Evolutionary conservation across 2,797 vertebrate genomes (phyloP).

Genomic region (Crocidura indochinensis): DNA sequence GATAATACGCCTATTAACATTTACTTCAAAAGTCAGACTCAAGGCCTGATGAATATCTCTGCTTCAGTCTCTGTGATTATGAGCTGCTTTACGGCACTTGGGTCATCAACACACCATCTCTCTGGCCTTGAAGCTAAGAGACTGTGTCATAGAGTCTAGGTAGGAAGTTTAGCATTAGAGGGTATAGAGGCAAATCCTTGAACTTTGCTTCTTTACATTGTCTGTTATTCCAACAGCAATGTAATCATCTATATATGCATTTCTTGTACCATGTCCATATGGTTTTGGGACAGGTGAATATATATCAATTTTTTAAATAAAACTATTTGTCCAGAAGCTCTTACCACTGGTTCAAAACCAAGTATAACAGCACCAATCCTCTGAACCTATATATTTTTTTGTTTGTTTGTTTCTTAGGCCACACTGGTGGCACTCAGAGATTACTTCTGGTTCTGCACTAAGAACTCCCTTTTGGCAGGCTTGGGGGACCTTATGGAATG

Average conservation of each 20-base stretch:
- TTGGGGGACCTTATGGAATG: too few species aligned
- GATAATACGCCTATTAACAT: not conserved
- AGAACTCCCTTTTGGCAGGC: too few species aligned
- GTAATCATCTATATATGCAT: not conserved
- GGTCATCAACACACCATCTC: not conserved
- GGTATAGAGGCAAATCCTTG: too few species aligned
- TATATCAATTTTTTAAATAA: not conserved
- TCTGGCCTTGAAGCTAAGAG: not conserved
- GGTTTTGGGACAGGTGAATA: not conserved
- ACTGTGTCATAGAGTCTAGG: not conserved
- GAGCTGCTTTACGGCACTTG: not conserved
- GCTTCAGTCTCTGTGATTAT: not conserved
- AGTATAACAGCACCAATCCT: not conserved
- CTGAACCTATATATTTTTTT: too few species aligned
- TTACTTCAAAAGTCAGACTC: slow-evolving; percentile 27
- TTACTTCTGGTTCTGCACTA: too few species aligned
- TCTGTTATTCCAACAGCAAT: not conserved
- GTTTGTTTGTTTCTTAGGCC: too few species aligned
- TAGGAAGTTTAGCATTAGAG: not conserved
- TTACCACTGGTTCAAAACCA: not conserved
- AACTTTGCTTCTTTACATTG: not conserved
- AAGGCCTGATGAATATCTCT: not conserved
- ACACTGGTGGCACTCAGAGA: too few species aligned
- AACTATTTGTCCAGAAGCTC: not conserved
- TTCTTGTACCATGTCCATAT: not conserved